Conservation (phyloP, 37 sponge, comb jelly and placozoan genomes). For the Chondrosia reniformis region DNA sequence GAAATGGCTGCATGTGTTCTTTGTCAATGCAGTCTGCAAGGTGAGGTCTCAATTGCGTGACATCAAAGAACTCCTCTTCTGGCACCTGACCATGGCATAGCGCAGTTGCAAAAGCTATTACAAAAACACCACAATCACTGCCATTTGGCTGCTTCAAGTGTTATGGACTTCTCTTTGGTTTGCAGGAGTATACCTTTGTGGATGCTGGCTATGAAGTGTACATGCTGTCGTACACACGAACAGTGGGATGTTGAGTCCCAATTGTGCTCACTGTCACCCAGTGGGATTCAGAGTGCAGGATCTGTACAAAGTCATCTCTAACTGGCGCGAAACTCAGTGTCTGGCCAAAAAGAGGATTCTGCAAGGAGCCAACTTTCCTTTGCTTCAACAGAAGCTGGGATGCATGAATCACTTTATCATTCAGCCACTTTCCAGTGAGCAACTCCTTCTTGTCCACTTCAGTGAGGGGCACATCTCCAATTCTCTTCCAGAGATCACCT, state of each 20-base stretch:
- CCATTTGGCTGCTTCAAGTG: neutral
- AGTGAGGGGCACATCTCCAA: neutral
- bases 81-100: neutral
- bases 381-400: slow-evolving; percentile 1
- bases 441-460: neutral
- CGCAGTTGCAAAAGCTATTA: neutral
- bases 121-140: neutral
- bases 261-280: slow-evolving; percentile 1
- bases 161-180: neutral
- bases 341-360: slow-evolving; percentile 1
- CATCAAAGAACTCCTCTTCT: neutral
- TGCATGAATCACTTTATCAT: neutral
- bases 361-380: neutral
- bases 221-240: neutral
- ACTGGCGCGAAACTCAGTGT: neutral
- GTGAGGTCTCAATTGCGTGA: neutral
- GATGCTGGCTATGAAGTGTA: neutral
- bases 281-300: neutral
- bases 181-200: neutral
- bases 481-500: neutral
- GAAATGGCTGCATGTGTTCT: no score
- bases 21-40: neutral
- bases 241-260: neutral
- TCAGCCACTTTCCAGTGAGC: neutral
- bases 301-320: neutral